Base-by-base conservation (phyloP, 2,797 vertebrate genomes). In the Eurystomus glaucurus region DNA sequence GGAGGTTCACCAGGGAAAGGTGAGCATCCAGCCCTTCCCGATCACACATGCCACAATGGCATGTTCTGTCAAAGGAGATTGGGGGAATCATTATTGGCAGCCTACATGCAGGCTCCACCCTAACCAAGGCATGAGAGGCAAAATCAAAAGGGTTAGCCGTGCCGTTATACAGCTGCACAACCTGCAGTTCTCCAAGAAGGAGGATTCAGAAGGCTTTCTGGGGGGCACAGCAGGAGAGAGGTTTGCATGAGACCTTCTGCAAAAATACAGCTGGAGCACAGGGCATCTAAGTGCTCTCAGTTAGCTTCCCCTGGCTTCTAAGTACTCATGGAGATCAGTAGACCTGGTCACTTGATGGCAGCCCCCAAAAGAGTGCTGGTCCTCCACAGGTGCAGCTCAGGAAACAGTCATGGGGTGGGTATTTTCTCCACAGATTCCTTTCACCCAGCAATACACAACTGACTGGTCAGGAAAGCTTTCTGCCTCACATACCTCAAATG, bases 181-280 rank as follows among this genome's bases (percentile, higher is more conserved):
- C 29, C 21, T 20, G n/a, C n/a, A 46, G 21, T 51, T 88, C 93
- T 90, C n/a, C 79, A 70, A 81, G 84, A 8, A 83, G 69, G 69
- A 94, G 2, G 65, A 83, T 23, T 37, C 52, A 51, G 74, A 76
- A 3, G 28, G 3, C 35, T 62, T 88, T 83, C 35, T 25, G 33
- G 21, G 2, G 25, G 19, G 20, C 26, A 61, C 14, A 54, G 37
- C 61, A 78, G 29, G 31, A 79, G 7, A 68, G 9, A 37, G 26
- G 20, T 54, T 58, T 93, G 39, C 51, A 88, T 72, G 64, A 93
- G 25, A 11, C 20, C 28, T 76, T 57, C n/a, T 51, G 33, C 12
- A 41, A 91, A 85, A 90, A 68, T 11, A 28, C 68, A 62, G 39
- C 68, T 74, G 48, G 31, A 88, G 33, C 35, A 74, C 16, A 76